These are phyloP conservation scores for Escarpia spicata DNA, from an alignment of 2,888 invertebrate genomes.

Conservation along the genomic window DNA sequence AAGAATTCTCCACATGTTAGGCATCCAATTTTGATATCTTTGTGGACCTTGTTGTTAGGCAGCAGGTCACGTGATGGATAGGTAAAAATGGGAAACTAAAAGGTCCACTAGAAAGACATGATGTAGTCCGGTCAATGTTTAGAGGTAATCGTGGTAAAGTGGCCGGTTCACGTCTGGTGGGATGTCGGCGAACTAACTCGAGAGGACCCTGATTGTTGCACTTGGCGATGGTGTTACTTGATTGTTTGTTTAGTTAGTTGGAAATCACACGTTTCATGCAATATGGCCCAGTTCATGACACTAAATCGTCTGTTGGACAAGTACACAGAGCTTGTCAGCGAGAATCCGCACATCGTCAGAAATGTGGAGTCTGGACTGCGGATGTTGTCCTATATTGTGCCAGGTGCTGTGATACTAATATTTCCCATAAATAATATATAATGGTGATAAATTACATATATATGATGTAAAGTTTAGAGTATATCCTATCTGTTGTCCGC, in stretches of 20 bases:
- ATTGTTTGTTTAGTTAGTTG: not conserved
- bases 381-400: slow-evolving; percentile 36
- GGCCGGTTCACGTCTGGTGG: not conserved
- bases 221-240: not conserved
- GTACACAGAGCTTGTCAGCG: slow-evolving; percentile 36
- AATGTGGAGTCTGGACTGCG: slow-evolving; percentile 32
- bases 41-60: too few relatives aligned
- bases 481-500: too few relatives aligned
- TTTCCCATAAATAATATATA: too few relatives aligned
- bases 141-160: not conserved
- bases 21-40: too few relatives aligned
- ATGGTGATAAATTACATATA: too few relatives aligned
- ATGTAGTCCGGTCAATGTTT: not conserved
- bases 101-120: not conserved
- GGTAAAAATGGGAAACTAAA: too few relatives aligned
- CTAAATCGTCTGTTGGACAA: slow-evolving; percentile 25
- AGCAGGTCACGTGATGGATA: too few relatives aligned
- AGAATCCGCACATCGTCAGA: slow-evolving; percentile 32
- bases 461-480: too few relatives aligned
- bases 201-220: not conserved
- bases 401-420: slow-evolving; percentile 31
- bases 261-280: not conserved
- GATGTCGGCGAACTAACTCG: not conserved
- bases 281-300: not conserved
- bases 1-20: too few relatives aligned